Evolutionary conservation across 2,113 vertebrate genomes (phyloP).

Genomic region (Motacilla alba): DNA sequence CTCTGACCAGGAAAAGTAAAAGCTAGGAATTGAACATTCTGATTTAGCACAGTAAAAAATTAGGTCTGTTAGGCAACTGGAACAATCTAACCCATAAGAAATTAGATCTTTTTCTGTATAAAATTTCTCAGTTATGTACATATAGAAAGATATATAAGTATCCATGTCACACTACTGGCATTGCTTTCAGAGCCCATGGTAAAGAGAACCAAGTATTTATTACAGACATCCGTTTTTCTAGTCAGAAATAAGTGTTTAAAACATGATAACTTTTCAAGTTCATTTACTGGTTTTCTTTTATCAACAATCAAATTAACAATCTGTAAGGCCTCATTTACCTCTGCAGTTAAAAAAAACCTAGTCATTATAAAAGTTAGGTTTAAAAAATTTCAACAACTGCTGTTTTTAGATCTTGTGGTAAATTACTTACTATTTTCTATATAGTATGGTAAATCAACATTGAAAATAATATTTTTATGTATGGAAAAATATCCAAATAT

Average conservation of each 20-base stretch:
- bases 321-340: not conserved
- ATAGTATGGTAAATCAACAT: not conserved
- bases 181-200: not conserved
- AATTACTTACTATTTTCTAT: not conserved
- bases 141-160: not conserved
- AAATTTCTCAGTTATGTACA: not conserved
- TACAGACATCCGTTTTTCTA: not conserved
- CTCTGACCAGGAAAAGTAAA: not conserved
- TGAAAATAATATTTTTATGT: not conserved
- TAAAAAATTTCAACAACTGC: not conserved
- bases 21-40: not conserved
- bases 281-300: not conserved
- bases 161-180: not conserved
- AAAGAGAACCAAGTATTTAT: not conserved
- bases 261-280: not conserved
- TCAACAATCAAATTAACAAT: not conserved
- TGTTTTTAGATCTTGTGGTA: not conserved
- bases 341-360: not conserved
- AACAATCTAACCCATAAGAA: not conserved
- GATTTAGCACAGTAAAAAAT: not conserved
- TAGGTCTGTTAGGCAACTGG: fast-evolving
- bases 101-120: not conserved
- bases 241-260: not conserved
- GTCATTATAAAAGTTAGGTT: not conserved
- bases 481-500: not conserved